Percentiles rank a stretch among this genome's conserved stretches.
These are phyloP conservation scores for Phaonia tiefii DNA, from an alignment of 2,888 invertebrate genomes.

Conservation along the genomic window DNA sequence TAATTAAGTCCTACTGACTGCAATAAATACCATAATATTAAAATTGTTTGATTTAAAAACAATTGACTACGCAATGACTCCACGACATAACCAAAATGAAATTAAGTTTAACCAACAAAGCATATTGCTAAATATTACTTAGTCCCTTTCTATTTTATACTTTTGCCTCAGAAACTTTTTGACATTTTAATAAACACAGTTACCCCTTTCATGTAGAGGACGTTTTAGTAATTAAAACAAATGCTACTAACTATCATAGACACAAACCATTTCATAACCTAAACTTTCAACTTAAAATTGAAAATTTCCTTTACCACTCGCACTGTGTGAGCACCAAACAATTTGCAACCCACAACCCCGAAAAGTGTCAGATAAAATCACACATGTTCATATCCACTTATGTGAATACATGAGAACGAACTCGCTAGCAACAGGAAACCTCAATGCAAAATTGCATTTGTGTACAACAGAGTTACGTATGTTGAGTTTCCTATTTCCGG, in stretches of 20 bases:
- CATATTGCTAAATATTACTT: too few species aligned
- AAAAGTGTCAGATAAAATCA: not conserved
- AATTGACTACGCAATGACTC: too few species aligned
- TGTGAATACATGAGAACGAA: conserved; percentile 6
- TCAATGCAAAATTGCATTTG: conserved; percentile 59
- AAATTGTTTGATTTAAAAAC: too few species aligned
- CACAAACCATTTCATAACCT: conserved; percentile 51
- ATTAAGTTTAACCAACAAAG: too few species aligned
- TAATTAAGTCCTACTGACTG: too few species aligned
- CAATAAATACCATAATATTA: too few species aligned
- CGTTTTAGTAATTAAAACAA: conserved; percentile 54
- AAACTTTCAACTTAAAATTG: conserved; percentile 44
- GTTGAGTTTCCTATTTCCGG: conserved; percentile 63
- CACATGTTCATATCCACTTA: not conserved
- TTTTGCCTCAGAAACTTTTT: too few species aligned
- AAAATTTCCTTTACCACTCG: conserved; percentile 38
- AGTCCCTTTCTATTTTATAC: too few species aligned
- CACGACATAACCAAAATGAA: too few species aligned
- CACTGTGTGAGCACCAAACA: too few species aligned
- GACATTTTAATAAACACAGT: too few species aligned
- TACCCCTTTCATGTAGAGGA: conserved; percentile 10
- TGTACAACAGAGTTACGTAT: conserved; percentile 49
- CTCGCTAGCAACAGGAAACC: conserved; percentile 54
- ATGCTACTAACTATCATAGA: conserved; percentile 43
- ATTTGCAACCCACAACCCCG: not conserved